Percentiles rank a stretch among this genome's conserved stretches.
Conservation (phyloP, 2,888 invertebrate species). For the Noctua janthe region DNA sequence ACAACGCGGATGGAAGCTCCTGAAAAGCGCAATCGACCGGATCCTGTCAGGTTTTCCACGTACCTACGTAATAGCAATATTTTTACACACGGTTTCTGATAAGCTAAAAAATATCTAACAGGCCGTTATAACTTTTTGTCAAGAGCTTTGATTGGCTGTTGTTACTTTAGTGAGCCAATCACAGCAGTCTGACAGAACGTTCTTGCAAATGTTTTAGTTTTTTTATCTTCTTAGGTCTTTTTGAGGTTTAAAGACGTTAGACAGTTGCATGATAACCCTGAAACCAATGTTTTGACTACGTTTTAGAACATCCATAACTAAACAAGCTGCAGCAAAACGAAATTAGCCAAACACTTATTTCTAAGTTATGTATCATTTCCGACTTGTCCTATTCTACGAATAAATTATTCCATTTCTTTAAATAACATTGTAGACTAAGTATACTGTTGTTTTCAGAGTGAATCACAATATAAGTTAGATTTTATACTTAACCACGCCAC, state of each 20-base stretch:
- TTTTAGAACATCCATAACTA: neutral
- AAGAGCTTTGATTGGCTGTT: neutral
- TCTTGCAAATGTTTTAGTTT: neutral
- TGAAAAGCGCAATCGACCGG: constrained; percentile 29
- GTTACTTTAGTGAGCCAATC: neutral
- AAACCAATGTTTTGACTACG: neutral
- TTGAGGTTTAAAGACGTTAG: neutral
- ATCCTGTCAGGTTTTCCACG: constrained; percentile 16
- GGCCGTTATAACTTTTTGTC: neutral
- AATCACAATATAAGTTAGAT: neutral
- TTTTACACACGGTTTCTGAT: neutral
- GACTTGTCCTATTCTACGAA: neutral
- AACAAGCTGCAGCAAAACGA: neutral
- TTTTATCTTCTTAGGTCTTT: neutral
- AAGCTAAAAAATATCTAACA: neutral
- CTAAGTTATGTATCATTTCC: neutral
- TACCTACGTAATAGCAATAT: neutral
- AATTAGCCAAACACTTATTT: neutral
- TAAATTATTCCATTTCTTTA: neutral
- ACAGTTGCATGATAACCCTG: neutral
- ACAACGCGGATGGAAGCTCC: constrained; percentile 30
- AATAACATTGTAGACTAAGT: neutral
- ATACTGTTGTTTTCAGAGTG: neutral
- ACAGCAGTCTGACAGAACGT: neutral
- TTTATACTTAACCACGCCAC: neutral